Base-by-base conservation (phyloP, 92 coral and sea anemone species). In the Phymanthus crucifer region DNA sequence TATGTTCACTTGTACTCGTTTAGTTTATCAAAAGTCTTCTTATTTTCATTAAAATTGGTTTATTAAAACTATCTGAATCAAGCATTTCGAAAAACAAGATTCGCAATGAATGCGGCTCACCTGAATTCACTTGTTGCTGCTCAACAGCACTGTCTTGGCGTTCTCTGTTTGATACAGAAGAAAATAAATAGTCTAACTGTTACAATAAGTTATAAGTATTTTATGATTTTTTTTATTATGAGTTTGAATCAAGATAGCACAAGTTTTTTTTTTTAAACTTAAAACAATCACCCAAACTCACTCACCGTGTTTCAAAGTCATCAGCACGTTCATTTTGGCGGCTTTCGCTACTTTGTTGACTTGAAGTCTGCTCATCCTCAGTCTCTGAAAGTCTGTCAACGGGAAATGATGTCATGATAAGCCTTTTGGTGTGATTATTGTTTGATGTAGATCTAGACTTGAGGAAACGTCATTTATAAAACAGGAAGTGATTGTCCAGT, bases 111-210 rank as follows among this genome's bases (percentile, higher is more conserved):
- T 71, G 82, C 85, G 82, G 89, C 89, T 85, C 74, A 85, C 89
- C 89, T 85, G 85, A 85, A 85, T 67, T 67, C 81, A 80, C 89
- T 85, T 80, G 85, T 85, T 73, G 85, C 89, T 80, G 85, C 85
- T 85, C 85, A 85, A 85, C 89, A 80, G 89, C 89, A 85, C 85
- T 85, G 82, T 85, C 85, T 85, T 85, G 89, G 89, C 89, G 74
- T 85, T 85, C 89, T 85, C 85, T 85, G 82, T 80, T 85, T 85
- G 85, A 85, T 85, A 85, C 84, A 79, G 85, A 85, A 80, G 89
- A 80, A 85, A 85, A 80, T 80, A 85, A 85, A 85, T 79, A 85
- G 43, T n/a, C n/a, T n/a, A n/a, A n/a, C n/a, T 85, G 89, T 85
- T 85, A 40, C 89, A 80, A 85, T 80, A 85, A 85, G 89, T 79